Conservation (phyloP, 2,797 vertebrate species). For the Scomberomorus guttatus region DNA sequence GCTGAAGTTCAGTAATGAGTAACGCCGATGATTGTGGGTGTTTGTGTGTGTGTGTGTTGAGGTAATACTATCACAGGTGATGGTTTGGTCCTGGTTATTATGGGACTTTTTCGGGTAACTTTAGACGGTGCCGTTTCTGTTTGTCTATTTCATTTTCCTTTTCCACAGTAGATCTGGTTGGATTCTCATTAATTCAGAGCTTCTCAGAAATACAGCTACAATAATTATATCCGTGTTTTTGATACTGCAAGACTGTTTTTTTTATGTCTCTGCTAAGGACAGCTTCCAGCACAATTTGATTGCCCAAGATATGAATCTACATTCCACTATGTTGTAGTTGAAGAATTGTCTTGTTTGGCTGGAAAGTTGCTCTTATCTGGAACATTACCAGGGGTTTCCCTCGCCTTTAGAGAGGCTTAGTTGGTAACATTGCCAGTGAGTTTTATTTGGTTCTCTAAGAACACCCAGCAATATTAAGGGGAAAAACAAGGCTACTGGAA, state of each 20-base stretch:
- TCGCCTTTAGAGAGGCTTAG: conserved; percentile 50
- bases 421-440: conserved; percentile 46
- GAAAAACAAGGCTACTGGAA: conserved; percentile 25
- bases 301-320: conserved; percentile 57
- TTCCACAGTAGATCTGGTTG: conserved; percentile 47
- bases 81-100: conserved; percentile 55
- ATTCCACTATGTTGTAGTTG: conserved; percentile 46
- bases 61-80: conserved; percentile 44
- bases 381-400: conserved; percentile 55
- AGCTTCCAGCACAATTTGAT: conserved; percentile 57
- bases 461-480: conserved; percentile 35
- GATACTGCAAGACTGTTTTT: conserved; percentile 16
- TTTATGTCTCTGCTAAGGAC: conserved; percentile 27
- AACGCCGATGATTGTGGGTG: conserved; percentile 19
- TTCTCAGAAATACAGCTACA: conserved; percentile 19
- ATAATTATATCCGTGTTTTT: conserved; percentile 35
- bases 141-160: conserved; percentile 59
- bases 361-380: conserved; percentile 53
- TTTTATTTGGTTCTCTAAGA: conserved; percentile 50
- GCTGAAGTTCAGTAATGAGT: conserved; percentile 52
- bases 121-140: conserved; percentile 58
- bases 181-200: conserved; percentile 46
- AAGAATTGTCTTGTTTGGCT: conserved; percentile 54
- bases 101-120: conserved; percentile 72
- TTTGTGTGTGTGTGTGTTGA: conserved; percentile 16